Base-by-base conservation (phyloP, 1,140 invertebrate species). In the Calliopsis andreniformis region DNA sequence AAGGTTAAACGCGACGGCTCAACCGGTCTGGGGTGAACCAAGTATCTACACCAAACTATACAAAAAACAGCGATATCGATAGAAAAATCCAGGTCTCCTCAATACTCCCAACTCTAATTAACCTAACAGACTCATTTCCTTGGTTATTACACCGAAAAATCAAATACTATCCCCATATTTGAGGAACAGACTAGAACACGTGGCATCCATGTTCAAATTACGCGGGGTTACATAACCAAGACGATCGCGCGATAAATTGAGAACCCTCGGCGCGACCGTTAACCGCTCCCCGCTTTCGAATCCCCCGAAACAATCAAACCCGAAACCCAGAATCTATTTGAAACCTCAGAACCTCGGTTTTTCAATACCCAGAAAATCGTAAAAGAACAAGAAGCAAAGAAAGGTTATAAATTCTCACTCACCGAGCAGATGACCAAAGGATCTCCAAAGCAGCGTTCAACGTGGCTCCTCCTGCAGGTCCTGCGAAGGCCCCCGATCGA, bases 201-300 rank as follows among this genome's bases (percentile, higher is more conserved):
- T 80, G 78, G 78, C 76, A 49, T 67, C 67, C 67, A 53, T 67
- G 75, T 80, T 77, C 78, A 71, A 80, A 77, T 77, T 51, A 42
- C 66, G 73, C 67, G 61, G 49, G 56, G 53, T 80, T 80, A 80
- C 30, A 58, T 77, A 80, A 79, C 30, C n/a, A 20, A 1, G 28
- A 32, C 28, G 20, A 18, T 6, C 35, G 35, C 35, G 1, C 49
- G 49, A 66, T 72, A 72, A 55, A 73, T 73, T 23, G 30, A 25
- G 3, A 1, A 14, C 16, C 28, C 56, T 56, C 39, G 2, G 43
- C n/a, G n/a, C n/a, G 23, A 55, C 8, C 4, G 35, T 43, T 14
- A 0, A 12, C 5, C 20, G n/a, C n/a, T n/a, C n/a, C n/a, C n/a
- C n/a, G n/a, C n/a, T n/a, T n/a, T n/a, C n/a, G n/a, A n/a, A n/a